phyloP scores from a whole-genome alignment of 1,140 invertebrate species.

The Nephila pilipes region DNA sequence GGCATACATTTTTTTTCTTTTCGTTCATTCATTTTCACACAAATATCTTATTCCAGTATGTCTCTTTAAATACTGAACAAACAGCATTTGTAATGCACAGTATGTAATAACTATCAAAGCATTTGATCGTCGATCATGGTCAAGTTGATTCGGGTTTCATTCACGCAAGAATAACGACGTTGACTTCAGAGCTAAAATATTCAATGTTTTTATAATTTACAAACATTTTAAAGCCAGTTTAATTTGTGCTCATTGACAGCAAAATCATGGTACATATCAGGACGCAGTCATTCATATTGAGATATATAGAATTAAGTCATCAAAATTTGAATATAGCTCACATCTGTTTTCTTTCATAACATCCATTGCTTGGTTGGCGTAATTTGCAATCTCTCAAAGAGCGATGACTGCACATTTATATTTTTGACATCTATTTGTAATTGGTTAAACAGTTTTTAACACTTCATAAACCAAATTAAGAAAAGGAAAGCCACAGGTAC shows the following conservation, averaged over 20 bases:
- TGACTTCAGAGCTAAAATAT: neutral
- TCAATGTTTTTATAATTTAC: neutral
- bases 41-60: neutral
- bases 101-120: neutral
- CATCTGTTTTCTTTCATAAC: neutral
- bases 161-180: neutral
- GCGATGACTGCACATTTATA: neutral
- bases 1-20: neutral
- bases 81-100: neutral
- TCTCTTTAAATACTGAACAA: neutral
- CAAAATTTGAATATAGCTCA: neutral
- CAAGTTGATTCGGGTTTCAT: neutral
- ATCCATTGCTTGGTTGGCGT: neutral
- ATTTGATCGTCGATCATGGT: neutral
- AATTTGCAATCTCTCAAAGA: neutral
- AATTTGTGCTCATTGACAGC: constrained; percentile 49
- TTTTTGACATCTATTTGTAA: constrained; percentile 20
- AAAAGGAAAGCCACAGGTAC: neutral
- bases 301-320: neutral
- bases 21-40: neutral
- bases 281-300: neutral
- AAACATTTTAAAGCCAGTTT: constrained; percentile 12
- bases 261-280: constrained; percentile 8
- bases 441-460: neutral
- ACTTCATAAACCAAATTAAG: neutral